Evolutionary conservation across 2,888 invertebrate species (phyloP).

Genomic region (Limnephilus marmoratus): DNA sequence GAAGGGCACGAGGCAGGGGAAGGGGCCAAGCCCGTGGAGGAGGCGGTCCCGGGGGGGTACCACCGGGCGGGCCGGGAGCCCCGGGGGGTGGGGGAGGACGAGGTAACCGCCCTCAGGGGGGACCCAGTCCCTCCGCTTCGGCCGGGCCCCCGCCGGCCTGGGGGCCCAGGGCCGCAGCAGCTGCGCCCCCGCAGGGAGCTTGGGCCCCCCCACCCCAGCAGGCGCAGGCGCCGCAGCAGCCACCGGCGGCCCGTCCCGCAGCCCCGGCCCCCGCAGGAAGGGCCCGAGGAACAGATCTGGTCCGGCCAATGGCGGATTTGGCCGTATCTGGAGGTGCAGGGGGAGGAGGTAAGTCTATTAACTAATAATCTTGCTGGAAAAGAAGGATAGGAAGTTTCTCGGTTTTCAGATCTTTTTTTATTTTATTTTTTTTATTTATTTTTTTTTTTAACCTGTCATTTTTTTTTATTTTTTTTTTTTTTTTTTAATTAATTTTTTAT

Average conservation of each 20-base stretch:
- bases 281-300: background rate
- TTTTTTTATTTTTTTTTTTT: too few species aligned
- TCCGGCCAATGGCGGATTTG: background rate
- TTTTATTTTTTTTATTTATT: too few species aligned
- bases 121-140: background rate
- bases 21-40: slow-evolving; percentile 25
- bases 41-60: background rate
- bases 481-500: too few species aligned
- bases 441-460: too few species aligned
- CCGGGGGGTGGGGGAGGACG: background rate
- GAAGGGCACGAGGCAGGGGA: slow-evolving; percentile 42
- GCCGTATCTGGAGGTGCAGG: background rate
- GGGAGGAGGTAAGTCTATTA: background rate
- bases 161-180: background rate
- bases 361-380: background rate
- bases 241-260: background rate
- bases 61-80: background rate
- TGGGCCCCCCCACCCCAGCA: background rate
- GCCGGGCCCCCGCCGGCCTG: background rate
- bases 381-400: background rate
- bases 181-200: background rate
- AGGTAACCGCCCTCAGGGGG: background rate
- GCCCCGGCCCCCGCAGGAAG: slow-evolving; percentile 13
- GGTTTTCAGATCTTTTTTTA: too few species aligned
- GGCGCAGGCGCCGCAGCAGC: background rate